phyloP scores from a whole-genome alignment of 2,113 vertebrate species.

The Vicugna pacos region DNA sequence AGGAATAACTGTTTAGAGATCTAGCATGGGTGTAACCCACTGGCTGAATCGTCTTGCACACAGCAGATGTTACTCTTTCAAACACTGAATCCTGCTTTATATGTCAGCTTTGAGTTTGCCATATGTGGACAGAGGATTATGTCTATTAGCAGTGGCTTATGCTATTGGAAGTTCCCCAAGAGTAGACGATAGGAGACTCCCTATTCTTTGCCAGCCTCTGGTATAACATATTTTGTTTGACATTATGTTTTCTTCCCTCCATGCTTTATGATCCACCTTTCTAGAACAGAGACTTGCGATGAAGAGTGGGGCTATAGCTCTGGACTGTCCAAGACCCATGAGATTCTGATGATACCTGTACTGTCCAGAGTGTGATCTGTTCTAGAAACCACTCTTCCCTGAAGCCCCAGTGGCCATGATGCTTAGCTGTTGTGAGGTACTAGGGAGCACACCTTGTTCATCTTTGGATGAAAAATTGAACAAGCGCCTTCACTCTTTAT shows the following conservation, averaged over 20 bases:
- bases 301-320: not conserved
- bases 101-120: constrained; percentile 28
- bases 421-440: not conserved
- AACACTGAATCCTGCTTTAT: not conserved
- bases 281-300: not conserved
- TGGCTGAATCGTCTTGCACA: constrained; percentile 24
- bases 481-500: not conserved
- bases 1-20: constrained; percentile 54
- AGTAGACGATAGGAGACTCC: not conserved
- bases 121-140: not conserved
- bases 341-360: not conserved
- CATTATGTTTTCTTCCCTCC: not conserved
- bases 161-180: not conserved
- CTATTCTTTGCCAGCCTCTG: not conserved
- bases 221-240: not conserved
- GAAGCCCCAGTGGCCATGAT: not conserved
- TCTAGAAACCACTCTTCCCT: constrained; percentile 10
- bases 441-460: not conserved
- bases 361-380: not conserved
- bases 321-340: not conserved
- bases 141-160: constrained; percentile 29
- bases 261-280: not conserved
- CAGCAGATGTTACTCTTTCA: constrained; percentile 45
- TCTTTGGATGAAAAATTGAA: not conserved
- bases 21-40: not conserved